These are phyloP conservation scores for Hemistola chrysoprasaria DNA, from an alignment of 2,888 invertebrate species.

Conservation along the genomic window DNA sequence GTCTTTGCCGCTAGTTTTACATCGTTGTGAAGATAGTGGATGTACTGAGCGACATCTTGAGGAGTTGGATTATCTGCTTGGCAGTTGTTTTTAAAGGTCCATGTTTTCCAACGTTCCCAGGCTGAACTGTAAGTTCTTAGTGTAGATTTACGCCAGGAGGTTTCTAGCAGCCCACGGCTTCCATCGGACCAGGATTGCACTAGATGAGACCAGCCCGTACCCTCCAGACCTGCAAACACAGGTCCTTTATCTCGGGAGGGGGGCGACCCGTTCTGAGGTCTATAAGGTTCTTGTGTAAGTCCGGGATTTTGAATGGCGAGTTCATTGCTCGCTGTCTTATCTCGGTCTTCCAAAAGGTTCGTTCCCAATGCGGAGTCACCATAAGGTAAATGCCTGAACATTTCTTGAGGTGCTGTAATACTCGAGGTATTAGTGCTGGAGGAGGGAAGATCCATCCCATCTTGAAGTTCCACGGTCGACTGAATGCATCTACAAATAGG, in stretches of 20 bases:
- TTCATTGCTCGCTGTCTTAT: slow-evolving; percentile 18
- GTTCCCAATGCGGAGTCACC: slow-evolving; percentile 24
- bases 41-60: slow-evolving; percentile 7
- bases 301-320: slow-evolving; percentile 17
- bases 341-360: slow-evolving; percentile 28
- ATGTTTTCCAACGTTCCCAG: slow-evolving; percentile 20
- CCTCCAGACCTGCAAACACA: slow-evolving; percentile 5
- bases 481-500: slow-evolving; percentile 26
- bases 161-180: slow-evolving; percentile 5
- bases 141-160: slow-evolving; percentile 23
- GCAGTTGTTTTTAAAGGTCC: slow-evolving; percentile 6
- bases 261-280: slow-evolving; percentile 15
- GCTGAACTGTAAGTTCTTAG: slow-evolving; percentile 19
- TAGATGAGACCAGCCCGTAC: slow-evolving; percentile 4
- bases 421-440: slow-evolving; percentile 28
- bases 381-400: slow-evolving; percentile 24
- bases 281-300: slow-evolving; percentile 14
- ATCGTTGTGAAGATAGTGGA: slow-evolving; percentile 11
- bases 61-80: slow-evolving; percentile 2
- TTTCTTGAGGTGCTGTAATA: slow-evolving; percentile 25
- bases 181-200: slow-evolving; percentile 1
- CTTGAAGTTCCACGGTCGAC: slow-evolving; percentile 16
- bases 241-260: slow-evolving; percentile 13
- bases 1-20: slow-evolving; percentile 18
- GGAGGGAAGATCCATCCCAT: slow-evolving; percentile 30